Base-by-base conservation (phyloP, 2,888 invertebrate genomes). In the Eupsilia transversa region DNA sequence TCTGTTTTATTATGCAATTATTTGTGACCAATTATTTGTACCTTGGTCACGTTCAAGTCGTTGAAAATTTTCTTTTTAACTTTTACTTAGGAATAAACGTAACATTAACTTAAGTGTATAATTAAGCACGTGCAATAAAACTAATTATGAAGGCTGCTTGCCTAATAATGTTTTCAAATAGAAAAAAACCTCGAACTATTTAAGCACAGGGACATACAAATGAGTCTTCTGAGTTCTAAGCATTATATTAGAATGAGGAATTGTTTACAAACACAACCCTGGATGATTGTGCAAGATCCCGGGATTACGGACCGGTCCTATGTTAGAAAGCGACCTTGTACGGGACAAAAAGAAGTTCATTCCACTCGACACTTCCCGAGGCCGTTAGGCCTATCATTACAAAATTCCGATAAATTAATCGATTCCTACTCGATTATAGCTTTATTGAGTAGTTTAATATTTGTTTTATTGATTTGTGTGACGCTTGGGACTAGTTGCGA, bases 301-400 rank as follows among this genome's bases (percentile, higher is more conserved):
- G 72, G 82, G 78, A 87, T 85, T 77, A 84, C 74, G 83, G 92
- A 94, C 95, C 95, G 95, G 95, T 95, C 92, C 89, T 82, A 87
- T 89, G 88, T 89, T 93, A 96, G 96, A 96, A 96, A 96, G 96
- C 86, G 94, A 93, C 95, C 95, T 95, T 95, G 94, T 86, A 93
- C 90, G 85, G 82, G 83, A 87, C 87, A 86, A 87, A 90, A 86
- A 90, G 89, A 89, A 92, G 94, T 94, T 94, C 95, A 93, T 94
- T 95, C 93, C 93, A 90, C 95, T 90, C 93, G 72, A 82, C 80
- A 89, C 86, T 83, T 85, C 81, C 72, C 72, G 83, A 88, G 86
- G 85, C 80, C 83, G 83, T 69, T 73, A 79, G 63, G 81, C 73
- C 77, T 77, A 82, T 85, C 74, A 83, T 77, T 78, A 80, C 74